Conservation (phyloP, 2,113 vertebrate genomes). For the Struthidea cinerea region DNA sequence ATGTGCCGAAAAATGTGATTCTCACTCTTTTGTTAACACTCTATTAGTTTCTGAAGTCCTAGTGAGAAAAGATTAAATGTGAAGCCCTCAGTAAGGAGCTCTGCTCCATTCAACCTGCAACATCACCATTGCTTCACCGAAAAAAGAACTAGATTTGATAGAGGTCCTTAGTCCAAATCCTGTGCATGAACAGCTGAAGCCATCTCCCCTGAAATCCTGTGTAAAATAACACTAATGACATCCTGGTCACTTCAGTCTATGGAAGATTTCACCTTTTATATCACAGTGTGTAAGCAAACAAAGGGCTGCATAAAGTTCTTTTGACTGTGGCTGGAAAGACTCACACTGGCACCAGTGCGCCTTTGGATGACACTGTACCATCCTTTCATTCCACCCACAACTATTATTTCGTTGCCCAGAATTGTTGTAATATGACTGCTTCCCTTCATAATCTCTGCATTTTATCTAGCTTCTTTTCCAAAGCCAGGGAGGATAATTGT, state of each 20-base stretch:
- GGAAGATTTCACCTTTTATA: not conserved
- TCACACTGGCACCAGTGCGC: not conserved
- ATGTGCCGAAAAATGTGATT: constrained; percentile 29
- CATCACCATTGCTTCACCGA: not conserved
- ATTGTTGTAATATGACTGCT: constrained; percentile 18
- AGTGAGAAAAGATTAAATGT: constrained; percentile 38
- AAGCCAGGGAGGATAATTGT: not conserved
- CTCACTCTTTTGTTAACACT: constrained; percentile 30
- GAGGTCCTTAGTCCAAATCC: not conserved
- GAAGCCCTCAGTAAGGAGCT: not conserved
- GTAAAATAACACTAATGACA: not conserved
- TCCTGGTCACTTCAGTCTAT: not conserved
- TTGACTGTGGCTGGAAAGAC: not conserved
- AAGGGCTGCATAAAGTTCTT: not conserved
- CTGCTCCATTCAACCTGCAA: not conserved
- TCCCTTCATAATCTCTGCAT: constrained; percentile 7
- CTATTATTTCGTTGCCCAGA: not conserved
- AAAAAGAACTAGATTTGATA: not conserved
- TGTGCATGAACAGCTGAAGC: not conserved
- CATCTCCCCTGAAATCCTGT: not conserved
- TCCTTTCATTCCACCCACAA: not conserved
- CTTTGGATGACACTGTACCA: not conserved
- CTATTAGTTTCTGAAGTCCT: constrained; percentile 2
- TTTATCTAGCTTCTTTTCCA: constrained; percentile 20
- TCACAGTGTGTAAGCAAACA: not conserved